phyloP scores from a whole-genome alignment of 2,113 vertebrate species.

The Hystrix brachyura region DNA sequence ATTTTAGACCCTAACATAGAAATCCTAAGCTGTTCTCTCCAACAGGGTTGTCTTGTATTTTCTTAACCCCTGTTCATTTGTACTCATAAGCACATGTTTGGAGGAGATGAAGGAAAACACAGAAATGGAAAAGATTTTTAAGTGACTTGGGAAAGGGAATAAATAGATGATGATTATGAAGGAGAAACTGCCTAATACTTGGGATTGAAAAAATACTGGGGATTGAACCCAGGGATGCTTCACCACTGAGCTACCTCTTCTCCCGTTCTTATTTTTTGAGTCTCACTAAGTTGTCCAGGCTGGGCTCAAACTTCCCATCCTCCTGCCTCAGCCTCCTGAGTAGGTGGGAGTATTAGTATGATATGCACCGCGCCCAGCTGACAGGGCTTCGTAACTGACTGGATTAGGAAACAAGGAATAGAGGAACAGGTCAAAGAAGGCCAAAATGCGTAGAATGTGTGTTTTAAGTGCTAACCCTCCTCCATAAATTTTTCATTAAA shows the following conservation, averaged over 20 bases:
- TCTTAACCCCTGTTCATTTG: neutral
- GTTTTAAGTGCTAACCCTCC: slow-evolving; percentile 16
- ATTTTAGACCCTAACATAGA: slow-evolving; percentile 26
- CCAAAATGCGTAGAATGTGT: neutral
- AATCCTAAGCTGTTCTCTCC: neutral
- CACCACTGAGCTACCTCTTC: too few relatives aligned
- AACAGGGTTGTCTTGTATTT: neutral
- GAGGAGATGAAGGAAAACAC: neutral
- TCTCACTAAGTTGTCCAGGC: too few relatives aligned
- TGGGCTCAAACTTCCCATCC: too few relatives aligned
- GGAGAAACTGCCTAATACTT: neutral
- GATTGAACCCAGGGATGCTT: too few relatives aligned
- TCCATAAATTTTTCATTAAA: slow-evolving; percentile 41
- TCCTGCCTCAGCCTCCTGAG: too few relatives aligned
- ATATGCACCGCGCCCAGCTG: too few relatives aligned
- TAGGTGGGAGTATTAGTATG: too few relatives aligned
- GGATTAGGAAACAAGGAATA: neutral
- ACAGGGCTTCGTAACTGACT: slow-evolving; percentile 12
- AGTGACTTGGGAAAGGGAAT: slow-evolving; percentile 31
- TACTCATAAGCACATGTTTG: neutral
- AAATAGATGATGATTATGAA: slow-evolving; percentile 32
- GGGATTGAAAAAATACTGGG: too few relatives aligned
- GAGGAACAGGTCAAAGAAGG: slow-evolving; percentile 10
- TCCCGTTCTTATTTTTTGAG: too few relatives aligned
- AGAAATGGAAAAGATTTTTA: slow-evolving; percentile 5